Base-by-base conservation (phyloP, 2,888 invertebrate genomes). In the Agonopterix subpropinquella region DNA sequence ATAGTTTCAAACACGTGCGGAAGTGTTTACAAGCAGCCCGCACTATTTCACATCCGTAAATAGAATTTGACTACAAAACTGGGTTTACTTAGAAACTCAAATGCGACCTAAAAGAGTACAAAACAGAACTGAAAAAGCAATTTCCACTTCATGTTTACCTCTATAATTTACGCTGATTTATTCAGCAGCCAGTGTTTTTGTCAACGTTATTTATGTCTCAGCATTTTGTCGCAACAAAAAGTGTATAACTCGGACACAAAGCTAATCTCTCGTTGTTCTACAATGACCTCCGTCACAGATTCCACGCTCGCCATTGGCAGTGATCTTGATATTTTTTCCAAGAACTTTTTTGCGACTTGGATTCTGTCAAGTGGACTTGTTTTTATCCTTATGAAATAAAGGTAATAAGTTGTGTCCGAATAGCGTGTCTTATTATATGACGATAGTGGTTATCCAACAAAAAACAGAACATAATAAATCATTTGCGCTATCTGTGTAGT, bases 281-380 rank as follows among this genome's bases (percentile, higher is more conserved):
- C 28, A 36, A 11, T 44, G 47, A 47, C 47, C 47, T 41, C 36
- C 43, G 47, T 65, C 69, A 68, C 68, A 66, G 67, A 69, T 65
- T 68, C 66, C 57, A 64, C 67, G 61, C 63, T 56, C 61, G 65
- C 61, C 77, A 77, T 77, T 85, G 83, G 67, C 79, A 82, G 65
- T 83, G 86, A 82, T 85, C 86, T 86, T 86, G 84, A 73, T 73
- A 65, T 69, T 74, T 80, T 79, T 78, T 73, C 60, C 48, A 47
- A 56, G 47, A 53, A 56, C 46, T 69, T 73, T 18, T 71, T 74
- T 74, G 64, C 59, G 53, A 15, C 50, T 50, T 54, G 51, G 52
- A 62, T 67, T 67, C 68, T 70, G 71, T 70, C 73, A 67, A 65
- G 67, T 60, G 60, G 37, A 36, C 64, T 61, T 57, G 64, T 70